Base-by-base conservation (phyloP, 1,140 invertebrate species). In the Aleiodes sp. region DNA sequence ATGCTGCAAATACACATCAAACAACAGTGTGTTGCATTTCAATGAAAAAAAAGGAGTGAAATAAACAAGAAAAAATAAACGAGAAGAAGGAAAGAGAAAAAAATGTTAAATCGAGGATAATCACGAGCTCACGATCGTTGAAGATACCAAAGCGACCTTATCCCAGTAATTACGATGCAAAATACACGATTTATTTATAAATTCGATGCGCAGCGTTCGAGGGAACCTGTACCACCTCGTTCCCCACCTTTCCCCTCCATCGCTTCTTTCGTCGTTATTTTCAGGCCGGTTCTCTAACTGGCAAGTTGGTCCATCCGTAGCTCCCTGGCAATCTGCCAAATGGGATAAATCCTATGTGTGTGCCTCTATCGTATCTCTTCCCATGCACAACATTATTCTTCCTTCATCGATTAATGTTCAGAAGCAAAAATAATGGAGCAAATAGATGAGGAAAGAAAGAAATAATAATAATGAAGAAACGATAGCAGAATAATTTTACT, bases 281-380 rank as follows among this genome's bases (percentile, higher is more conserved):
- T 68, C 65, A 35, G 65, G 37, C 46, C 72, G 43, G 70, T 66
- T 70, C 64, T 70, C 73, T 77, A 59, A 9, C 73, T 71, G 56
- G 70, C 69, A 70, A 71, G 75, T 74, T 70, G 67, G 70, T 56
- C 67, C 68, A 75, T 78, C 70, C 70, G 65, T 56, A 28, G 52
- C 72, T 73, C 6, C 9, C 28, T 79, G 77, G 77, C 76, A 73
- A 33, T 60, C 68, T 57, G 70, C 77, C 77, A 78, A 79, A 77
- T 78, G 73, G 76, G 72, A 78, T 79, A 76, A 75, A 72, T 72
- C 68, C 68, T 46, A 39, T 31, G 19, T 19, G 64, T 66, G 39
- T 68, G n/a, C 8, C 26, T 6, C 33, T 16, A 62, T 33, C 33
- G 16, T 39, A 8, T 14, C 28, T 24, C 31, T 57, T 24, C 62